Conservation (phyloP, 2,797 vertebrate genomes). For the Tiaroga cobitis region DNA sequence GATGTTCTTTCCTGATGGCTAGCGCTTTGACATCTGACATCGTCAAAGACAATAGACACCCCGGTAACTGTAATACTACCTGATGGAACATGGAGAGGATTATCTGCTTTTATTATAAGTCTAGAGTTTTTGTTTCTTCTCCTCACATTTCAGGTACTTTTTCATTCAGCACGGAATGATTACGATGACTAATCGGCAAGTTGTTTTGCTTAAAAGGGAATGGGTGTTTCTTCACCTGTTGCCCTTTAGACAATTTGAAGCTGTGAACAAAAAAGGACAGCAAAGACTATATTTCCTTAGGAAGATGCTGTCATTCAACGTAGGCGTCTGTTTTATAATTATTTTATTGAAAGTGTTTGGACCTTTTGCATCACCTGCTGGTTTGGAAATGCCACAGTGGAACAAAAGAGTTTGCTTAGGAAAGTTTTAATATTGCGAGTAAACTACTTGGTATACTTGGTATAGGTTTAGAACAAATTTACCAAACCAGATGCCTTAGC, state of each 20-base stretch:
- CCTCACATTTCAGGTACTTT: constrained; percentile 42
- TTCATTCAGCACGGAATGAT: constrained; percentile 25
- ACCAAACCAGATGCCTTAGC: no score
- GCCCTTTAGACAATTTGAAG: neutral
- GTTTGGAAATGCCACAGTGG: neutral
- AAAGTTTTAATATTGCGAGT: neutral
- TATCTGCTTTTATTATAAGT: constrained; percentile 51
- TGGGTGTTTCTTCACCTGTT: neutral
- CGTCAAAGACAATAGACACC: constrained; percentile 59
- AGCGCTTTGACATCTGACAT: constrained; percentile 61
- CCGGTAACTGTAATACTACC: constrained; percentile 54
- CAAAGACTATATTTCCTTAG: neutral
- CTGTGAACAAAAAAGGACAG: neutral
- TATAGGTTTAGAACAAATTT: neutral
- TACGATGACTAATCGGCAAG: neutral
- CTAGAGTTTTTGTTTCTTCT: constrained; percentile 29
- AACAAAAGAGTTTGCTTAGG: neutral
- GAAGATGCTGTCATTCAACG: neutral
- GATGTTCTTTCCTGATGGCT: constrained; percentile 63
- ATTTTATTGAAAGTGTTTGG: neutral
- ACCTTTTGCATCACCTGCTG: neutral
- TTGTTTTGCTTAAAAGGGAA: constrained; percentile 15
- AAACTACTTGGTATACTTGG: neutral
- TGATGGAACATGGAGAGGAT: constrained; percentile 51
- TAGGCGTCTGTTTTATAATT: neutral